Evolutionary conservation across 2,888 invertebrate species (phyloP).

Genomic region (Ptilodon capucinus): DNA sequence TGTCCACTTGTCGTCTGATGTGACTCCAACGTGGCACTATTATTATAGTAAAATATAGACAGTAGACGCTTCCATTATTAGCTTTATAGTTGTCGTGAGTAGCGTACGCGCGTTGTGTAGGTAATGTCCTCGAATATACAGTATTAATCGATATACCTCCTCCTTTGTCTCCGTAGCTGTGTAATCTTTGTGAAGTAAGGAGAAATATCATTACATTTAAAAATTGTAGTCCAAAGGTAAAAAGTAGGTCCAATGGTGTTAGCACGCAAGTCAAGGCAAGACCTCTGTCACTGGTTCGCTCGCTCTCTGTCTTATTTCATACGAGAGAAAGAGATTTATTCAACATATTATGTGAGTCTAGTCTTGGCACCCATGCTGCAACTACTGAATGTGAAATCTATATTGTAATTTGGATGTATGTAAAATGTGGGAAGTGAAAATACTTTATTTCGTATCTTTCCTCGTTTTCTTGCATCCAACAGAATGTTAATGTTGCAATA

Average conservation of each 20-base stretch:
- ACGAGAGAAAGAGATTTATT: too few relatives aligned
- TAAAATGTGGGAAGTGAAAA: not conserved
- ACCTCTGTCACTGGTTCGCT: too few relatives aligned
- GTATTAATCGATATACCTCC: constrained; percentile 61
- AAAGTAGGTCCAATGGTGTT: constrained; percentile 10
- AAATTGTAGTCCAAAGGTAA: constrained; percentile 23
- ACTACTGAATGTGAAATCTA: too few relatives aligned
- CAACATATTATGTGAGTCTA: too few relatives aligned
- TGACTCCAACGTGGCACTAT: constrained; percentile 3
- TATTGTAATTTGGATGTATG: not conserved
- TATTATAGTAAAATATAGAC: constrained; percentile 3
- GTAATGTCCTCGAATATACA: constrained; percentile 51
- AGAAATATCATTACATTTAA: constrained; percentile 28
- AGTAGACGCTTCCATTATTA: constrained; percentile 65
- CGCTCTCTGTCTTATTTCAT: too few relatives aligned
- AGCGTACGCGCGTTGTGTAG: constrained; percentile 38
- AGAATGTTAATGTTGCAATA: not conserved
- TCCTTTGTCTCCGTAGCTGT: constrained; percentile 43
- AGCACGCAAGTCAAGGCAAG: too few relatives aligned
- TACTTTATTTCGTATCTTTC: too few relatives aligned
- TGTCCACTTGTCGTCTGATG: not conserved
- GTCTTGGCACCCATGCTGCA: too few relatives aligned
- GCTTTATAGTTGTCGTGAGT: constrained; percentile 54
- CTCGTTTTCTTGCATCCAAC: too few relatives aligned
- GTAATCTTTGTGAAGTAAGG: constrained; percentile 20